Evolutionary conservation across 2,797 vertebrate species (phyloP).

Genomic region (Aldrovandia affinis): DNA sequence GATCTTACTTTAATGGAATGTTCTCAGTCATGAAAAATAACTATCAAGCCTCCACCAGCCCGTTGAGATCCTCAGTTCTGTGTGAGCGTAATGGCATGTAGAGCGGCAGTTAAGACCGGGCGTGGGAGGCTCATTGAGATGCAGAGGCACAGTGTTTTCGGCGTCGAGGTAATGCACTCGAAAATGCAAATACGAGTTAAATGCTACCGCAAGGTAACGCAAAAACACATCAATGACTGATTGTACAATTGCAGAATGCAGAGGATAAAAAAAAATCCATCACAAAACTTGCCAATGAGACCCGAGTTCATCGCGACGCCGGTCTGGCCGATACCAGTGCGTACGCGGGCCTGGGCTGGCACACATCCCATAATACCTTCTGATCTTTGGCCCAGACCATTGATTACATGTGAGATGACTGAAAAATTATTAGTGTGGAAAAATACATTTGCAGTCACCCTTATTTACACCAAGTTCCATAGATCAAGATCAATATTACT

Average conservation of each 20-base stretch:
- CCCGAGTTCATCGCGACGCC: no score
- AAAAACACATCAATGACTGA: conserved; percentile 15
- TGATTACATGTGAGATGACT: no score
- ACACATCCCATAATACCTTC: no score
- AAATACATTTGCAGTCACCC: not conserved
- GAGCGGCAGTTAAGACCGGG: conserved; percentile 3
- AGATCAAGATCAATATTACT: not conserved
- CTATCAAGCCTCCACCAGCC: not conserved
- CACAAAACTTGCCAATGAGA: not conserved
- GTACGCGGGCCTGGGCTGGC: no score
- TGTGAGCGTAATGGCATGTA: not conserved
- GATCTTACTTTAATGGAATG: conserved; percentile 16
- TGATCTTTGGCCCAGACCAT: no score
- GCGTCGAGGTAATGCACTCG: not conserved
- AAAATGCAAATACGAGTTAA: conserved; percentile 7
- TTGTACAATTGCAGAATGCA: not conserved
- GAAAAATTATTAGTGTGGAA: not conserved
- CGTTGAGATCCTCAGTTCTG: not conserved
- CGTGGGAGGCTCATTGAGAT: not conserved
- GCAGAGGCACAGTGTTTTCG: not conserved
- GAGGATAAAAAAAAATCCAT: not conserved
- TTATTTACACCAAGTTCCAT: not conserved
- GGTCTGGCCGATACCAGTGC: no score
- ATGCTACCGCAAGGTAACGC: conserved; percentile 14
- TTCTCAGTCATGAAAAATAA: conserved; percentile 9